Percentiles rank a stretch among this genome's conserved stretches.
These are phyloP conservation scores for Muscina levida DNA, from an alignment of 2,888 invertebrate species.

Conservation along the genomic window DNA sequence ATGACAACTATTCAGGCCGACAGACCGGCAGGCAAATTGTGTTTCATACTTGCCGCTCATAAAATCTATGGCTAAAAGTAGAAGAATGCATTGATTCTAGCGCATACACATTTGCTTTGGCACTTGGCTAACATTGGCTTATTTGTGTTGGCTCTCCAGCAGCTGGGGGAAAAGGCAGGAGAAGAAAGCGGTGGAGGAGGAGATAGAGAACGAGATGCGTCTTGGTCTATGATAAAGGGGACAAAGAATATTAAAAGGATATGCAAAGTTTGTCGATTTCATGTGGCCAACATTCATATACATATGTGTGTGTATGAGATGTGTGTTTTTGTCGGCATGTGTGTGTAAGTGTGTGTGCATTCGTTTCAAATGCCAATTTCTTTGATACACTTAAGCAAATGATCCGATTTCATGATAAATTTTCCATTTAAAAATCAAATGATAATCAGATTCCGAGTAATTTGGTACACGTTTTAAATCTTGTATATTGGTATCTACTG, in stretches of 20 bases:
- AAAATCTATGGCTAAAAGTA: constrained; percentile 5
- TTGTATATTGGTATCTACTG: too few relatives aligned
- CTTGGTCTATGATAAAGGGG: too few relatives aligned
- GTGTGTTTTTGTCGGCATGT: neutral
- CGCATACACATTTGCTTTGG: constrained; percentile 44
- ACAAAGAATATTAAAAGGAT: constrained; percentile 16
- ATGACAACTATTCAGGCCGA: constrained; percentile 42
- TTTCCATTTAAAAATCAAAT: neutral
- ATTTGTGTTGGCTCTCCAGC: constrained; percentile 12
- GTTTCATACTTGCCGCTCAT: neutral
- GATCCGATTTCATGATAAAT: constrained; percentile 1
- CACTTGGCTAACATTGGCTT: constrained; percentile 53
- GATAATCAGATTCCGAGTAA: neutral
- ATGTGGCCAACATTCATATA: neutral
- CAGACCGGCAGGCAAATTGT: constrained; percentile 39
- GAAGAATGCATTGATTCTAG: constrained; percentile 54
- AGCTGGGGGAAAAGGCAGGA: too few relatives aligned
- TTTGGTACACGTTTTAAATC: too few relatives aligned
- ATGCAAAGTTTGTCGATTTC: constrained; percentile 8
- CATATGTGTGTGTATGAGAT: neutral
- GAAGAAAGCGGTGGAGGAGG: too few relatives aligned
- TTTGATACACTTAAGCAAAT: constrained; percentile 17
- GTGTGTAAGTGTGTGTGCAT: neutral
- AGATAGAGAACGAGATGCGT: neutral
- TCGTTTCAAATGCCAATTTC: too few relatives aligned